These are phyloP conservation scores for Colletes collaris DNA, from an alignment of 2,888 invertebrate genomes.

Conservation along the genomic window DNA sequence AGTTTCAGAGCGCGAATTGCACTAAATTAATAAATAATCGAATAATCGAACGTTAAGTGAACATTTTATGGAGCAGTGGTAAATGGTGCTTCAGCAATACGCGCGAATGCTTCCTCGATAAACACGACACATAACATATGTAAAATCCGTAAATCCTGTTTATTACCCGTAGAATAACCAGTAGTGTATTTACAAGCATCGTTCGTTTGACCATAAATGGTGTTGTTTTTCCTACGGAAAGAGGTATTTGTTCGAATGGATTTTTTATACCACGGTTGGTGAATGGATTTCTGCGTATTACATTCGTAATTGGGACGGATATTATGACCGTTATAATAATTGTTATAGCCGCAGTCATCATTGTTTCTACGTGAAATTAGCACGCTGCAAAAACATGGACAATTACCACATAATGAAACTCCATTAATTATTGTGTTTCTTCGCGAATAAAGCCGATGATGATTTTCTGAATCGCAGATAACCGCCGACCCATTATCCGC, in stretches of 20 bases:
- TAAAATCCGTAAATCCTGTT: too few species aligned
- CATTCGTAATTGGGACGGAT: conserved; percentile 30
- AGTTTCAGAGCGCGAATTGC: too few species aligned
- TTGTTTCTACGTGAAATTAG: conserved; percentile 26
- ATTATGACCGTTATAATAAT: conserved; percentile 22
- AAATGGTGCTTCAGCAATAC: too few species aligned
- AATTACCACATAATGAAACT: conserved; percentile 29
- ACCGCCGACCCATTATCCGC: conserved; percentile 14
- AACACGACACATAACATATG: too few species aligned
- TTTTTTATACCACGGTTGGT: background rate
- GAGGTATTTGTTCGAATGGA: conserved; percentile 6
- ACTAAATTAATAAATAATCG: too few species aligned
- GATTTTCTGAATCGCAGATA: conserved; percentile 1
- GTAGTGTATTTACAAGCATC: too few species aligned
- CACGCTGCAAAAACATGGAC: conserved; percentile 14
- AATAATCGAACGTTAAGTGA: too few species aligned
- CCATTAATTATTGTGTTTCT: conserved; percentile 29
- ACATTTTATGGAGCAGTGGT: too few species aligned
- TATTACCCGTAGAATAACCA: too few species aligned
- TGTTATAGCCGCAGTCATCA: conserved; percentile 25
- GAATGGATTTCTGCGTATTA: background rate
- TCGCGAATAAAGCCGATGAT: conserved; percentile 11
- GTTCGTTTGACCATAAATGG: too few species aligned
- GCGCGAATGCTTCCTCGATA: too few species aligned
- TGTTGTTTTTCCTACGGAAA: background rate